Conservation (phyloP, 2,888 invertebrate species). For the Oxyscelio sp. region DNA sequence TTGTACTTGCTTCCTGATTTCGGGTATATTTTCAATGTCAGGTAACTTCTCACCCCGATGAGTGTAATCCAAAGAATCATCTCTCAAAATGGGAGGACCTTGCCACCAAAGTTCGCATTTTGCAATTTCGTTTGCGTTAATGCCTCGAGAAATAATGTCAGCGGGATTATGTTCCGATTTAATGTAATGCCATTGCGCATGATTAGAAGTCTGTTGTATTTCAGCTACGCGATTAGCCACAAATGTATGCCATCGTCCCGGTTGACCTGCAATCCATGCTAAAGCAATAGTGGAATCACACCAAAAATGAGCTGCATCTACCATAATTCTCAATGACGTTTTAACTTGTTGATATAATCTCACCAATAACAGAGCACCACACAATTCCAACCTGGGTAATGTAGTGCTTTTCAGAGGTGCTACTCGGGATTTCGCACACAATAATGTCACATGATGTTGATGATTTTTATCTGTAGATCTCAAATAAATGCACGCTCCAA, state of each 20-base stretch:
- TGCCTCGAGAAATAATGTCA: not conserved
- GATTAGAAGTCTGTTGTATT: no score
- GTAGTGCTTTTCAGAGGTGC: not conserved
- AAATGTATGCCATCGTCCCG: no score
- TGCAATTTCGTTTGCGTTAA: not conserved
- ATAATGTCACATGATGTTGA: not conserved
- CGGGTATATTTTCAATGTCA: no score
- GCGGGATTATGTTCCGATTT: no score
- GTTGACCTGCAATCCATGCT: not conserved
- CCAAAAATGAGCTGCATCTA: not conserved
- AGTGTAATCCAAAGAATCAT: no score
- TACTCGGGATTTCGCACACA: slow-evolving; percentile 3
- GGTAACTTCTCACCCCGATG: no score
- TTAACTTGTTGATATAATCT: not conserved
- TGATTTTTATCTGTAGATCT: not conserved
- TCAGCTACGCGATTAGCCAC: no score
- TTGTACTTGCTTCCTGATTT: no score
- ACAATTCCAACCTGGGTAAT: slow-evolving; percentile 3
- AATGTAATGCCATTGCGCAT: no score
- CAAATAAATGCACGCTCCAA: slow-evolving; percentile 3
- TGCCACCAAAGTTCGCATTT: not conserved
- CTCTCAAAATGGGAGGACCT: no score
- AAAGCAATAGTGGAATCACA: not conserved
- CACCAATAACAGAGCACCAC: not conserved
- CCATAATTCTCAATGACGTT: not conserved